phyloP scores from a whole-genome alignment of 2,797 vertebrate species.

The Anabacerthia variegaticeps region DNA sequence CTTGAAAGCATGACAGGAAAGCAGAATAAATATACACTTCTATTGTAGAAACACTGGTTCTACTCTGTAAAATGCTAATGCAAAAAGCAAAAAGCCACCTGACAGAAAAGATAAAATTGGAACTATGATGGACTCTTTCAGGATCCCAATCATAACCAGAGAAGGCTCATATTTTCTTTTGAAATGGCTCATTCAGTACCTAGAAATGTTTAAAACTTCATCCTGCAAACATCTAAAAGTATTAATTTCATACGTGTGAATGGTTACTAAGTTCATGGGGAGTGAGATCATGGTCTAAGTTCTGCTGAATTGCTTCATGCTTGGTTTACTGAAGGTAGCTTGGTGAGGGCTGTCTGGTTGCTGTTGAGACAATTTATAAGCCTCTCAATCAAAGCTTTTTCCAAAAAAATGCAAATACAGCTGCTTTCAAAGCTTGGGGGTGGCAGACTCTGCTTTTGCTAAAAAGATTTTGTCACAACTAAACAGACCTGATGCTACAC shows the following conservation, averaged over 20 bases:
- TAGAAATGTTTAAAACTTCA: neutral
- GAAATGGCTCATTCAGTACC: neutral
- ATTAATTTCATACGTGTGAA: neutral
- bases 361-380: neutral
- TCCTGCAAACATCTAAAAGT: neutral
- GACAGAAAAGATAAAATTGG: neutral
- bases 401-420: neutral
- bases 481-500: fast-evolving
- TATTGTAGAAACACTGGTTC: neutral
- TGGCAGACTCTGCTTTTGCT: neutral
- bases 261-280: neutral
- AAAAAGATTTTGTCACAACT: neutral
- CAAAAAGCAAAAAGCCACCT: neutral
- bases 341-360: neutral
- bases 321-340: neutral
- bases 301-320: neutral
- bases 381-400: neutral
- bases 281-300: neutral
- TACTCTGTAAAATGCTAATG: neutral
- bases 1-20: neutral
- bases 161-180: neutral
- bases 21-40: neutral
- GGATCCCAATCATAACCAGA: neutral
- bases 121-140: neutral
- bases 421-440: neutral